Conservation (phyloP, 2,113 vertebrate species). For the Labrus mixtus region DNA sequence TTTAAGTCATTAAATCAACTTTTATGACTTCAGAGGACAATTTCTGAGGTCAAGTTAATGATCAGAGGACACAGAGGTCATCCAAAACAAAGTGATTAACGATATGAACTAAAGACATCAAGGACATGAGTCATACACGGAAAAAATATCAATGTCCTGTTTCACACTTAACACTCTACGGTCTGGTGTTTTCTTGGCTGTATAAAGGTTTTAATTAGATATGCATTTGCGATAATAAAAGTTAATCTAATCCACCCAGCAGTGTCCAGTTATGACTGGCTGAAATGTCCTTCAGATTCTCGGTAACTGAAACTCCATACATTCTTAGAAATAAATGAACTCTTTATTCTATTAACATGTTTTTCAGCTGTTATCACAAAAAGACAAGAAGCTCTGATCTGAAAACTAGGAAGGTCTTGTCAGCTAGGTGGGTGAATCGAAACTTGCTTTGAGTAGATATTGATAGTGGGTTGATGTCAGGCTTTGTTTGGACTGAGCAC, state of each 20-base stretch:
- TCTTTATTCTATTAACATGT: background rate
- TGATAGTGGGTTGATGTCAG: too few relatives aligned
- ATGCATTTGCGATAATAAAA: background rate
- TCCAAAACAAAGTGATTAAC: background rate
- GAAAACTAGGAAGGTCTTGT: too few relatives aligned
- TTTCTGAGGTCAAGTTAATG: conserved; percentile 13
- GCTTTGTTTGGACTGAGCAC: too few relatives aligned
- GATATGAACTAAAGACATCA: background rate
- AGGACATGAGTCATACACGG: background rate
- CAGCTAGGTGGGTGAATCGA: too few relatives aligned
- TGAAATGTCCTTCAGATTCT: background rate
- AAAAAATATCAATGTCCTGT: background rate
- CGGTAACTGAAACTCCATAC: background rate
- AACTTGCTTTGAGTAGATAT: too few relatives aligned
- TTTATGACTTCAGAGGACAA: conserved; percentile 14
- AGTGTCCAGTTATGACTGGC: background rate
- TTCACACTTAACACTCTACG: background rate
- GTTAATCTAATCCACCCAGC: background rate
- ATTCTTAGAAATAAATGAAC: background rate
- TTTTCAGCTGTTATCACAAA: background rate
- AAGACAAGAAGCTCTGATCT: background rate
- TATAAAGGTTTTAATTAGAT: conserved; percentile 1
- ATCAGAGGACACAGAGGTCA: background rate
- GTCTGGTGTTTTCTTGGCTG: background rate
- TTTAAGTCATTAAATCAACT: background rate